Percentiles rank a stretch among this genome's conserved stretches.
Evolutionary conservation across 2,888 invertebrate species (phyloP).

Genomic region (Agapostemon virescens): DNA sequence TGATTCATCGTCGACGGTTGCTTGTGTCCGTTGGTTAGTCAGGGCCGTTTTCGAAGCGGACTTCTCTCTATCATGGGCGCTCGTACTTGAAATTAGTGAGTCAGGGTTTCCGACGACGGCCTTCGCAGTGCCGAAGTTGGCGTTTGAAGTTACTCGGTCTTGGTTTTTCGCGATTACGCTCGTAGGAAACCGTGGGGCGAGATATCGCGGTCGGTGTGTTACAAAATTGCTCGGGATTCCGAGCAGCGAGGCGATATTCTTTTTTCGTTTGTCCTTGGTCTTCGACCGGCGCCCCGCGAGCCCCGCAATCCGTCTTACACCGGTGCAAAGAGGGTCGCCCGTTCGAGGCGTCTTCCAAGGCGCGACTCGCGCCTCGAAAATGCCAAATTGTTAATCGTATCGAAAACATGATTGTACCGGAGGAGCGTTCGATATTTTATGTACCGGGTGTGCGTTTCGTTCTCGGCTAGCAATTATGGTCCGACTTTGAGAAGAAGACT

Average conservation of each 20-base stretch:
- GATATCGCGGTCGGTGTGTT: background rate
- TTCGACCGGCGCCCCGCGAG: background rate
- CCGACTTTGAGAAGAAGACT: too few species aligned
- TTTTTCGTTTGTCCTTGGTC: slow-evolving; percentile 32
- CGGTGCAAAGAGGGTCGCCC: background rate
- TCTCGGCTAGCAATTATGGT: too few species aligned
- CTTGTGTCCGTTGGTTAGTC: slow-evolving; percentile 14
- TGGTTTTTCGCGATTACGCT: background rate
- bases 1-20: slow-evolving; percentile 21
- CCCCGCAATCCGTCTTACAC: background rate
- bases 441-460: too few species aligned
- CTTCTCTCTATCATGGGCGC: background rate
- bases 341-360: background rate
- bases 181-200: background rate
- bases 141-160: background rate
- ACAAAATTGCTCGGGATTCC: background rate
- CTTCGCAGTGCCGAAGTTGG: slow-evolving; percentile 29
- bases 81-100: slow-evolving; percentile 43
- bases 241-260: background rate
- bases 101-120: slow-evolving; percentile 23
- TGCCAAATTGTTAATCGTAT: too few species aligned
- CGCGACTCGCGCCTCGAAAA: too few species aligned
- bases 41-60: slow-evolving; percentile 36
- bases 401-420: too few species aligned
- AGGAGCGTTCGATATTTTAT: too few species aligned